Percentiles rank a stretch among this genome's conserved stretches.
These are phyloP conservation scores for Diplazon laetatorius DNA, from an alignment of 2,888 invertebrate genomes.

Conservation along the genomic window DNA sequence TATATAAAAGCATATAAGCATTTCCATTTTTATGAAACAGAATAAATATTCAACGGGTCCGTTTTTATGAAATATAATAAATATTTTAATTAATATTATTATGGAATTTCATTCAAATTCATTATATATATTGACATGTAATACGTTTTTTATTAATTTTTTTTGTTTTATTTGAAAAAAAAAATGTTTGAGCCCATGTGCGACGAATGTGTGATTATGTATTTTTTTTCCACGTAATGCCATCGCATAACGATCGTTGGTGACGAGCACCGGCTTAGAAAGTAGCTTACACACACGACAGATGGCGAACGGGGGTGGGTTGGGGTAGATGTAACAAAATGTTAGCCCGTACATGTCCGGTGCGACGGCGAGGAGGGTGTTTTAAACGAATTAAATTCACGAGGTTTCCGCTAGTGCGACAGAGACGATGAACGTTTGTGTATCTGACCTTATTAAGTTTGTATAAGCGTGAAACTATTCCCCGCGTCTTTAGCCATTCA, in stretches of 20 bases:
- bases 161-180: background rate
- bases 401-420: constrained; percentile 13
- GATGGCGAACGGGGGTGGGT: background rate
- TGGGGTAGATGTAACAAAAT: constrained; percentile 12
- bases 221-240: constrained; percentile 22
- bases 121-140: background rate
- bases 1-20: too few relatives aligned
- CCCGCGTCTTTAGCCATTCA: constrained; percentile 34
- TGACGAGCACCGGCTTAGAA: constrained; percentile 24
- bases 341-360: constrained; percentile 48
- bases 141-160: background rate
- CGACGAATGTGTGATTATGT: constrained; percentile 28
- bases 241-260: constrained; percentile 31
- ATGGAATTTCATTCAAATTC: too few relatives aligned
- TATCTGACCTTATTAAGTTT: constrained; percentile 32
- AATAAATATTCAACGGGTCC: too few relatives aligned
- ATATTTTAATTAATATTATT: too few relatives aligned
- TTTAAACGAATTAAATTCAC: constrained; percentile 73
- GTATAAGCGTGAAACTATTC: constrained; percentile 34
- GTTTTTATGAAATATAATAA: too few relatives aligned
- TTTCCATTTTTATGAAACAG: too few relatives aligned
- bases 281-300: background rate
- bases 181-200: background rate
- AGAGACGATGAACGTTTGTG: constrained; percentile 31
- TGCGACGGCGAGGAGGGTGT: constrained; percentile 67